Evolutionary conservation across 1,140 invertebrate genomes (phyloP).

Genomic region (Sweltsa coloradensis): DNA sequence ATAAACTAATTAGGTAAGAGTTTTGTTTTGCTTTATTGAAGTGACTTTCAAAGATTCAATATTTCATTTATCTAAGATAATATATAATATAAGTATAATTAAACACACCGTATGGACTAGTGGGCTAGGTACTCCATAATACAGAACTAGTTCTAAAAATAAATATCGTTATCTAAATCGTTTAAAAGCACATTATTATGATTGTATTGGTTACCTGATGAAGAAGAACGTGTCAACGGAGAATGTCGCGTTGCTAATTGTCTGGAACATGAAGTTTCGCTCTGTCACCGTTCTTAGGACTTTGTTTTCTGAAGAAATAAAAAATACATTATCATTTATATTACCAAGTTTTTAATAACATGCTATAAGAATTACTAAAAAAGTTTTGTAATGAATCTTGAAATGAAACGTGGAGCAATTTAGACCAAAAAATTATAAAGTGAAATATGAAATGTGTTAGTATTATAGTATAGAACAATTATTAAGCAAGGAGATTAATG

Average conservation of each 20-base stretch:
- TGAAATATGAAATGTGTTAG: too few species aligned
- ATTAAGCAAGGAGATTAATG: not conserved
- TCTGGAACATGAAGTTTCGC: conserved; percentile 29
- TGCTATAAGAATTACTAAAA: not conserved
- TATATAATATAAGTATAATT: too few species aligned
- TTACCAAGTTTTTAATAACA: not conserved
- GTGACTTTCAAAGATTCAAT: too few species aligned
- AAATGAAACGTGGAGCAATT: not conserved
- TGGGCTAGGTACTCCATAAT: too few species aligned
- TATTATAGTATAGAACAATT: too few species aligned
- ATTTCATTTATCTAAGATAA: too few species aligned
- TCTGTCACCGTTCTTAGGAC: conserved; percentile 25
- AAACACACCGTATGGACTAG: too few species aligned
- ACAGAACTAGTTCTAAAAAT: too few species aligned
- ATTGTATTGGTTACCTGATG: conserved; percentile 26
- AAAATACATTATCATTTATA: conserved; percentile 3
- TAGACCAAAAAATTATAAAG: not conserved
- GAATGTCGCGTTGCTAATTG: conserved; percentile 29
- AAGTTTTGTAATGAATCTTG: conserved; percentile 1
- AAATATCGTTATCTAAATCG: too few species aligned
- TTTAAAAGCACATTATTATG: too few species aligned
- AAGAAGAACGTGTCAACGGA: conserved; percentile 34
- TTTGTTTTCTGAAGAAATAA: conserved; percentile 25
- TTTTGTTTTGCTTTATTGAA: too few species aligned
- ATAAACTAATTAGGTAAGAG: too few species aligned